These are phyloP conservation scores for Catostylus mosaicus DNA, from an alignment of 30 jellyfish, hydroid and myxozoan genomes.

Conservation along the genomic window DNA sequence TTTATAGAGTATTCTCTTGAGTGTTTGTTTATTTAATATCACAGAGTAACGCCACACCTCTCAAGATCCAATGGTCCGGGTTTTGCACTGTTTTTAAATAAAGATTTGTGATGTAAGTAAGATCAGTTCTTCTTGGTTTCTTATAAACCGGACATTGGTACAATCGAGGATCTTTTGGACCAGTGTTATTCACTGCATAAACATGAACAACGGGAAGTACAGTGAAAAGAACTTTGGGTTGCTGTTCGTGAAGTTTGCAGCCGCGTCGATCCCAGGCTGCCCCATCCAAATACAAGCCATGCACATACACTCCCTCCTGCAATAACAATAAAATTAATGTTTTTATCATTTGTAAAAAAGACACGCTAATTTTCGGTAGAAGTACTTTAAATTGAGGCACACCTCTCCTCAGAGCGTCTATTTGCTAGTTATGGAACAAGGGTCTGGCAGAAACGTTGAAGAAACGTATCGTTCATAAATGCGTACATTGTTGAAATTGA, in stretches of 20 bases:
- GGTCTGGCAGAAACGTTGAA: too few species aligned
- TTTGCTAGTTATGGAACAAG: too few species aligned
- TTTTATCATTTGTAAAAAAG: too few species aligned
- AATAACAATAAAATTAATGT: background rate
- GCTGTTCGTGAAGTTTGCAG: slow-evolving; percentile 83
- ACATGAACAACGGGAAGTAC: slow-evolving; percentile 89
- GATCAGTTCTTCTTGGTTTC: slow-evolving; percentile 96
- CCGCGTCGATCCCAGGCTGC: slow-evolving; percentile 98
- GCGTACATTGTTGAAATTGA: too few species aligned
- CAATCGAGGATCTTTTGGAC: slow-evolving; percentile 89
- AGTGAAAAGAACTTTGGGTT: slow-evolving; percentile 83
- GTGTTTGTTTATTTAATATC: slow-evolving; percentile 69
- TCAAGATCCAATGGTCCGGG: slow-evolving; percentile 96
- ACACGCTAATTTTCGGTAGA: too few species aligned
- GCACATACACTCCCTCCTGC: slow-evolving; percentile 97
- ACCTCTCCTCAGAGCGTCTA: too few species aligned
- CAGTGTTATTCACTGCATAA: slow-evolving; percentile 93
- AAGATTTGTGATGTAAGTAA: slow-evolving; percentile 92
- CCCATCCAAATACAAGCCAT: slow-evolving; percentile 94
- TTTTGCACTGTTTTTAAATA: slow-evolving; percentile 81
- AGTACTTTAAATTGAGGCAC: too few species aligned
- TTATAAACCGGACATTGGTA: slow-evolving; percentile 96
- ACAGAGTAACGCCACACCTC: slow-evolving; percentile 98
- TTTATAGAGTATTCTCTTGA: background rate
- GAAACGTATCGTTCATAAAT: too few species aligned